phyloP scores from a whole-genome alignment of 2,113 vertebrate species.

The Brachyhypopomus gauderio region DNA sequence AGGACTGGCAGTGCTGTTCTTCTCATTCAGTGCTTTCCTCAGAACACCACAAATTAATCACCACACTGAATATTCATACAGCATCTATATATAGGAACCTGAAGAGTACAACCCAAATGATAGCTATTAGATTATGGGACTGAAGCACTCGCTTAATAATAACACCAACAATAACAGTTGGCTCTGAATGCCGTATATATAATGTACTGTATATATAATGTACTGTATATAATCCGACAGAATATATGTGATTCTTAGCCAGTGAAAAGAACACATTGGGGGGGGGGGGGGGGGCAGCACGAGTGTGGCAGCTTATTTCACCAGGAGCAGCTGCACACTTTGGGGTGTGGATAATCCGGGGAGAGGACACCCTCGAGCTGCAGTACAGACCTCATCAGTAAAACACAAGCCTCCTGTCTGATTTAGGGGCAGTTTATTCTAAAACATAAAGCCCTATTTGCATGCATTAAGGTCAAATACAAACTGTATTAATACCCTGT shows the following conservation, averaged over 20 bases:
- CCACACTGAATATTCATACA: slow-evolving; percentile 59
- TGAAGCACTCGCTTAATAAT: slow-evolving; percentile 40
- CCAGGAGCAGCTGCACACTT: slow-evolving; percentile 42
- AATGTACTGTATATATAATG: not conserved
- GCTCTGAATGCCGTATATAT: slow-evolving; percentile 25
- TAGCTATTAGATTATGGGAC: slow-evolving; percentile 39
- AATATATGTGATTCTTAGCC: slow-evolving; percentile 12
- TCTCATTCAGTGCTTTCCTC: not conserved
- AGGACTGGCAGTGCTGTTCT: slow-evolving; percentile 8
- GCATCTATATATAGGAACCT: slow-evolving; percentile 55
- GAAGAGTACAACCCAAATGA: slow-evolving; percentile 68
- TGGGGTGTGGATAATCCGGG: slow-evolving; percentile 33
- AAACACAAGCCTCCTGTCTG: not conserved
- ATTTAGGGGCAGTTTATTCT: not conserved
- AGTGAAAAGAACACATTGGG: slow-evolving; percentile 24
- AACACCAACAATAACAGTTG: slow-evolving; percentile 22
- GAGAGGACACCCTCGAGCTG: not conserved
- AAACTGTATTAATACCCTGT: too few relatives aligned
- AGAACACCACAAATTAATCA: slow-evolving; percentile 48
- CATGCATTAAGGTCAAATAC: not conserved
- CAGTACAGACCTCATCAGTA: not conserved
- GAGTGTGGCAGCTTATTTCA: slow-evolving; percentile 56
- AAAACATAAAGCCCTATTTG: not conserved
- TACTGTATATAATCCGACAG: slow-evolving; percentile 22
- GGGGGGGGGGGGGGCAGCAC: too few relatives aligned